Base-by-base conservation (phyloP, 1,140 invertebrate genomes). In the Ridgeia piscesae region DNA sequence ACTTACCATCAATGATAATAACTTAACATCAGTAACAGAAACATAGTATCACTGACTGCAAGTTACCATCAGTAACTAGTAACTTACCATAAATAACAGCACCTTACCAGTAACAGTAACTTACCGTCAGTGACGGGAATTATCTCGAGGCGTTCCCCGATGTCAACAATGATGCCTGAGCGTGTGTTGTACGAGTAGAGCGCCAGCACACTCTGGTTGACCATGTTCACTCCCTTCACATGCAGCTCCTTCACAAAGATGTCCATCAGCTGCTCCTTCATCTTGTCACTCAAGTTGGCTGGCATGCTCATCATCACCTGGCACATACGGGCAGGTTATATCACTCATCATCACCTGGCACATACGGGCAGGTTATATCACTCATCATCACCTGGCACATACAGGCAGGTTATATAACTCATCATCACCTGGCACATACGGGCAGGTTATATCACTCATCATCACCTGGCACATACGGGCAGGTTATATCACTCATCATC, bases 81-180 rank as follows among this genome's bases (percentile, higher is more conserved):
- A 42, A 4, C 42, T 42, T 42, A 42, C 4, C 11, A 42, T 42
- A 42, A 42, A 4, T 42, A 11, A 42, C 42, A 42, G 4, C 11
- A 42, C 4, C 11, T 42, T 42, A 42, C 42, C 42, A 42, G 42
- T 42, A 11, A 42, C 34, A n/a, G 33, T 91, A 48, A 94, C 95
- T 93, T 93, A 97, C 97, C 97, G 94, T 97, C 97, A 94, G 96
- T 97, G 34, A 97, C 96, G 35, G 97, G 97, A 91, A 97, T 94
- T 92, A 97, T 96, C 93, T 97, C 97, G 92, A 97, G 96, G 92
- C 97, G 94, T 92, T 97, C 97, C 33, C 97, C 97, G 93, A 97
- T 96, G 94, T 97, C 97, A 8, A 97, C 97, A 89, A 97, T 96
- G 92, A 97, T 96, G 88, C 97, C 97, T 33, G 97, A 97, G 6